Conservation (phyloP, 35 echinoderm and acorn worm genomes). For the Apostichopus parvimensis region DNA sequence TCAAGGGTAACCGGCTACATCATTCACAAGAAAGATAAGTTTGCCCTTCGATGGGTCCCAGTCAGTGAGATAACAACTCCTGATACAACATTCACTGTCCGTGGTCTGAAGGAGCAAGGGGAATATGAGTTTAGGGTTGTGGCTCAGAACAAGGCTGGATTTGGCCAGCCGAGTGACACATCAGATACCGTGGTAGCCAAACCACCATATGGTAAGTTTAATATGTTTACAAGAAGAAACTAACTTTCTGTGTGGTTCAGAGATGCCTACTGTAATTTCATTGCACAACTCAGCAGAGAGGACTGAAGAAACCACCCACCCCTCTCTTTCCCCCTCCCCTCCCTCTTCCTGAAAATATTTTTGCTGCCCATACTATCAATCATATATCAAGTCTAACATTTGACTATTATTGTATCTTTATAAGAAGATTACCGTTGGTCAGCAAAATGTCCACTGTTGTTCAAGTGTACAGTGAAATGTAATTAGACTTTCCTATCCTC, state of each 20-base stretch:
- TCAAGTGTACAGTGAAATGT: background rate
- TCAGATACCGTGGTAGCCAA: conserved; percentile 82
- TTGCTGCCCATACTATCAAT: too few relatives aligned
- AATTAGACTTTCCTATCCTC: background rate
- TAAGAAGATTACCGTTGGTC: too few relatives aligned
- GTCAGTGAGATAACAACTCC: conserved; percentile 65
- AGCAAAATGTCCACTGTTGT: too few relatives aligned
- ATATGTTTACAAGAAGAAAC: background rate
- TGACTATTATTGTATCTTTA: too few relatives aligned
- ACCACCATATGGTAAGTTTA: conserved; percentile 85
- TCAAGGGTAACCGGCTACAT: conserved; percentile 85
- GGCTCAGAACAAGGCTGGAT: conserved; percentile 89
- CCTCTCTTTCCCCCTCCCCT: too few relatives aligned
- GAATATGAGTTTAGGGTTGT: conserved; percentile 88
- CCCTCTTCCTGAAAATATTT: too few relatives aligned
- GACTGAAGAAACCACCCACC: too few relatives aligned
- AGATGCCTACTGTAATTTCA: too few relatives aligned
- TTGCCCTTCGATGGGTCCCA: conserved; percentile 74
- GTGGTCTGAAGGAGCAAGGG: conserved; percentile 70
- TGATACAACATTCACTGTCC: conserved; percentile 76
- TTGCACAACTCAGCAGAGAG: too few relatives aligned
- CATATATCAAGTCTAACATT: too few relatives aligned
- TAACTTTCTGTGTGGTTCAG: background rate
- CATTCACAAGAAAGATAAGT: conserved; percentile 88
- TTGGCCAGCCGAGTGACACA: conserved; percentile 75